Conservation (phyloP, 2,888 invertebrate species). For the Proisotoma minuta region DNA sequence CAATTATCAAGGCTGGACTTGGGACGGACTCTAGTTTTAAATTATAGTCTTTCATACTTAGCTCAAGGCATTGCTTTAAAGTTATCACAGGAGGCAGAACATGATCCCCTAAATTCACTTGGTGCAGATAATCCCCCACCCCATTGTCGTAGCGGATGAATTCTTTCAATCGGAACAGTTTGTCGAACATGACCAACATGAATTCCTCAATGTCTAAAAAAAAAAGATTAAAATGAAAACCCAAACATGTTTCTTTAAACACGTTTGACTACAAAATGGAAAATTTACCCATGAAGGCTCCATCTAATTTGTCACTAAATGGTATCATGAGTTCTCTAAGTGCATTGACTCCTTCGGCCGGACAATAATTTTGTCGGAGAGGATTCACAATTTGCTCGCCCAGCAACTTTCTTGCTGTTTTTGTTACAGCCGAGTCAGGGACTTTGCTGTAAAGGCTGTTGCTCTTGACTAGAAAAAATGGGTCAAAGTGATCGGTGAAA, state of each 20-base stretch:
- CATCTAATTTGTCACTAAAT: slow-evolving; percentile 37
- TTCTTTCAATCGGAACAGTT: slow-evolving; percentile 34
- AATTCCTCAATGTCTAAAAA: slow-evolving; percentile 38
- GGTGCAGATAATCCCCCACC: slow-evolving; percentile 33
- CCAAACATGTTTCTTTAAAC: too few relatives aligned
- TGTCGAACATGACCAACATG: slow-evolving; percentile 36
- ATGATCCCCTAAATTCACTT: slow-evolving; percentile 35
- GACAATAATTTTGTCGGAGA: slow-evolving; percentile 33
- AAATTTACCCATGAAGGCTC: slow-evolving; percentile 34
- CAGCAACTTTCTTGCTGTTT: slow-evolving; percentile 24
- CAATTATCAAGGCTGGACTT: slow-evolving; percentile 31
- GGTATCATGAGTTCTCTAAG: slow-evolving; percentile 31
- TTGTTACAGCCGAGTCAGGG: slow-evolving; percentile 26
- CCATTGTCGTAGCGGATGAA: slow-evolving; percentile 36
- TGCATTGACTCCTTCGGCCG: slow-evolving; percentile 31
- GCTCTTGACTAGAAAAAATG: slow-evolving; percentile 24
- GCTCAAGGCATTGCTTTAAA: slow-evolving; percentile 26
- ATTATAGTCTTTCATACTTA: slow-evolving; percentile 35
- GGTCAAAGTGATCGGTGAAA: slow-evolving; percentile 35
- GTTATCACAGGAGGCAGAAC: slow-evolving; percentile 30
- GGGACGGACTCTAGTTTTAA: slow-evolving; percentile 30
- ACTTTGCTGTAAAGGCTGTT: slow-evolving; percentile 14
- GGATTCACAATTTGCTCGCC: slow-evolving; percentile 37
- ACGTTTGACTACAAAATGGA: not conserved
- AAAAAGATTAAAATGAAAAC: not conserved